These are phyloP conservation scores for Scleropages formosus DNA, from an alignment of 2,797 vertebrate species.

Conservation along the genomic window DNA sequence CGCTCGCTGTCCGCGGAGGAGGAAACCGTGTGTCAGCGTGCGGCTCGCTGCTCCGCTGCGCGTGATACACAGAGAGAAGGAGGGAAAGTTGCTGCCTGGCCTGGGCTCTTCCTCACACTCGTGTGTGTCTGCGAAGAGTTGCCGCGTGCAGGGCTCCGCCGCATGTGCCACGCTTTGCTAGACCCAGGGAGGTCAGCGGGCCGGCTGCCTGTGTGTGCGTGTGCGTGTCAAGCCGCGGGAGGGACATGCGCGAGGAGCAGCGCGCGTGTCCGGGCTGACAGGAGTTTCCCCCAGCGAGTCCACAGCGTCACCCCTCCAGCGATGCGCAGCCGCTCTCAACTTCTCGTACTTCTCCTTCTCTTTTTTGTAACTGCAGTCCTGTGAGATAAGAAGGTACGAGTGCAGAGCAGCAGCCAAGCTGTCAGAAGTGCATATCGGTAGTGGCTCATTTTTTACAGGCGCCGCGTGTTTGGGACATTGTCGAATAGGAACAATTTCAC, in stretches of 20 bases:
- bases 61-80: not conserved
- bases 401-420: slow-evolving; percentile 34
- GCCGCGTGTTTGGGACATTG: too few relatives aligned
- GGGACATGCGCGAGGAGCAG: slow-evolving; percentile 37
- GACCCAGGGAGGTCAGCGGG: slow-evolving; percentile 47
- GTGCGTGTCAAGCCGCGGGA: slow-evolving; percentile 38
- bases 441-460: too few relatives aligned
- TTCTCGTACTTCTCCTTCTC: slow-evolving; percentile 55
- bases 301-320: slow-evolving; percentile 9
- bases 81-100: slow-evolving; percentile 26
- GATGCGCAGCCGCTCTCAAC: slow-evolving; percentile 43
- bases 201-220: slow-evolving; percentile 17
- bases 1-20: not conserved
- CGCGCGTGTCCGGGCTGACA: slow-evolving; percentile 25
- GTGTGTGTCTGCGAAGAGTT: slow-evolving; percentile 39
- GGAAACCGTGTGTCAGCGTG: not conserved
- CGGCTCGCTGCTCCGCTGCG: not conserved
- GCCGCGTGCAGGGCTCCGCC: slow-evolving; percentile 27
- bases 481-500: too few relatives aligned
- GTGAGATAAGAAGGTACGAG: slow-evolving; percentile 15
- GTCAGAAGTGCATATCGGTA: not conserved
- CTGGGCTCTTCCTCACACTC: slow-evolving; percentile 35
- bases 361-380: slow-evolving; percentile 1
- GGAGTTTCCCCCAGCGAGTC: slow-evolving; percentile 13
- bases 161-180: slow-evolving; percentile 31